phyloP scores from a whole-genome alignment of 2,113 vertebrate species.

The Gopherus evgoodei region DNA sequence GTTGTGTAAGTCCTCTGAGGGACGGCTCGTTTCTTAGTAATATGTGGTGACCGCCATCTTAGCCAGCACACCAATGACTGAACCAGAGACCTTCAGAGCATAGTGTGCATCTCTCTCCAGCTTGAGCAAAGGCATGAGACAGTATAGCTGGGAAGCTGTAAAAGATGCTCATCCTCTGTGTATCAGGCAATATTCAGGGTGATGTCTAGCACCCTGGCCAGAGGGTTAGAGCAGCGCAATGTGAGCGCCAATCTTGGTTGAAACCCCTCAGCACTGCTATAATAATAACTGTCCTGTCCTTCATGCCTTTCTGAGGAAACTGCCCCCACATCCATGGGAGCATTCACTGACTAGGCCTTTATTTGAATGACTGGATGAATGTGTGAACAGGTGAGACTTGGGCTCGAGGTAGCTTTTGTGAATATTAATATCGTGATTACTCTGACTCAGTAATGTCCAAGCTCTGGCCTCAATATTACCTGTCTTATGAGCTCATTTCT shows the following conservation, averaged over 20 bases:
- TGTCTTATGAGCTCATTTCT: constrained; percentile 44
- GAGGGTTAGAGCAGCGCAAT: too few species aligned
- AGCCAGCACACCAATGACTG: not conserved
- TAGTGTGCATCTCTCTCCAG: not conserved
- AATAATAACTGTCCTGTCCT: not conserved
- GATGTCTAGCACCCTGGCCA: too few species aligned
- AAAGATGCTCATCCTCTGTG: not conserved
- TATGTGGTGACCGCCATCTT: not conserved
- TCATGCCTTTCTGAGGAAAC: fast-evolving
- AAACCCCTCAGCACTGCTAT: not conserved
- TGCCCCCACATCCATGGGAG: not conserved
- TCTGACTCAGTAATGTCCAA: not conserved
- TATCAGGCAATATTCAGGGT: too few species aligned
- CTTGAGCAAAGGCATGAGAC: not conserved
- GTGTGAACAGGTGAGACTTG: not conserved
- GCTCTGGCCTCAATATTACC: constrained; percentile 20
- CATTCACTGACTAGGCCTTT: fast-evolving
- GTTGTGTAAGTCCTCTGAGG: not conserved
- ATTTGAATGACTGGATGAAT: not conserved
- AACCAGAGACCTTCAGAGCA: not conserved
- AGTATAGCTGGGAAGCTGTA: not conserved
- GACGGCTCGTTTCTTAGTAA: not conserved
- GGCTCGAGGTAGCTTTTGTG: constrained; percentile 22
- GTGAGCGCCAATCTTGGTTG: not conserved
- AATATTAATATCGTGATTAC: not conserved